Evolutionary conservation across 2,888 invertebrate species (phyloP).

Genomic region (Chaitophorus viminalis): DNA sequence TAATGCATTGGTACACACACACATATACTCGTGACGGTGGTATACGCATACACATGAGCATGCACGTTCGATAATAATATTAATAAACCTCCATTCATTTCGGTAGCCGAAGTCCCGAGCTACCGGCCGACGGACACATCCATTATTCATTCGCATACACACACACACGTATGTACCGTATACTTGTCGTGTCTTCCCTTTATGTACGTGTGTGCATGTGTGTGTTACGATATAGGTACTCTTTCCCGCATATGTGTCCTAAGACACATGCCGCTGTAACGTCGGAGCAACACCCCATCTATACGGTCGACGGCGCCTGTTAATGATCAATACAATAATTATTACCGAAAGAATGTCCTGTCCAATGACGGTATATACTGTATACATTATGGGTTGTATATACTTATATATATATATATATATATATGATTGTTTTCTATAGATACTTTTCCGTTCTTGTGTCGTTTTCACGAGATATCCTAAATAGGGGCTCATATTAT

Average conservation of each 20-base stretch:
- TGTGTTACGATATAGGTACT: background rate
- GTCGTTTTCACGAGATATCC: too few species aligned
- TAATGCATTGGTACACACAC: too few species aligned
- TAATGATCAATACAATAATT: background rate
- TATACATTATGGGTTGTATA: too few species aligned
- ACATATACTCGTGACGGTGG: background rate
- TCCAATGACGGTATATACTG: background rate
- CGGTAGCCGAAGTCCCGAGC: conserved; percentile 56
- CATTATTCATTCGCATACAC: conserved; percentile 52
- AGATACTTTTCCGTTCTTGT: too few species aligned
- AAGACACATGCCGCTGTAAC: background rate
- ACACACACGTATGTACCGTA: background rate
- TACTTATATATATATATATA: too few species aligned
- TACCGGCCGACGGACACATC: conserved; percentile 54
- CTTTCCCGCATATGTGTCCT: background rate
- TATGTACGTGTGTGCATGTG: background rate
- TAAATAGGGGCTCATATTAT: too few species aligned
- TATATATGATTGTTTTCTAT: too few species aligned
- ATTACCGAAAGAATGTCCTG: background rate
- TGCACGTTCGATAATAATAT: conserved; percentile 59
- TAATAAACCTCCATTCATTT: conserved; percentile 61
- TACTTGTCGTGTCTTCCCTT: background rate
- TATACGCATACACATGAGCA: conserved; percentile 12
- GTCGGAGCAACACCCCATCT: background rate
- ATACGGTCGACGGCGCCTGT: background rate